A percentile compares a stretch with the other conserved stretches of the same genome.
Evolutionary conservation across 2,797 vertebrate species (phyloP).

Genomic region (Molossus alvarezi): DNA sequence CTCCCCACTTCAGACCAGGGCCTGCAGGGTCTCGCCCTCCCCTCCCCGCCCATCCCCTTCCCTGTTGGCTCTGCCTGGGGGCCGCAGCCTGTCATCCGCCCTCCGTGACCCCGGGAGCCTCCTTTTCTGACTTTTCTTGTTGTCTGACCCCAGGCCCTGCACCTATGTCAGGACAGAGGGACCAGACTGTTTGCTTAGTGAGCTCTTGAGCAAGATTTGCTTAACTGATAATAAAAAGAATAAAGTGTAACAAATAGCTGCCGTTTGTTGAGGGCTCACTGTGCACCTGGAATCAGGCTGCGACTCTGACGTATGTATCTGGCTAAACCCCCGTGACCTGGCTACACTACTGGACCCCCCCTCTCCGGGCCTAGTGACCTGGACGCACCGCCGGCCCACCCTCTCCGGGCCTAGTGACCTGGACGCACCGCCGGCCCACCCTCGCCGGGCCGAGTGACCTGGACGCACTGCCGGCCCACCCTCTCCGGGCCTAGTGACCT

Average conservation of each 20-base stretch:
- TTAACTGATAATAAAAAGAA: not conserved
- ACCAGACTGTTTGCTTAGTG: not conserved
- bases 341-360: not conserved
- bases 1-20: not conserved
- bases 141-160: not conserved
- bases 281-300: not conserved
- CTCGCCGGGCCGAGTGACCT: too few relatives aligned
- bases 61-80: not conserved
- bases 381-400: too few relatives aligned
- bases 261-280: not conserved
- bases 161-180: not conserved
- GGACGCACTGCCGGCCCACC: too few relatives aligned
- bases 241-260: not conserved
- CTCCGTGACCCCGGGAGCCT: not conserved
- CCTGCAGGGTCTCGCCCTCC: not conserved
- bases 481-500: too few relatives aligned
- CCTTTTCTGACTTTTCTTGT: not conserved
- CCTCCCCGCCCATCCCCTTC: not conserved
- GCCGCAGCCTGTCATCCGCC: not conserved
- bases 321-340: not conserved
- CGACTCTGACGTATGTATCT: not conserved
- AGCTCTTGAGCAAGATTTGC: not conserved
- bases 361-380: too few relatives aligned
- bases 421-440: too few relatives aligned
- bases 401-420: too few relatives aligned